Percentiles rank a stretch among this genome's conserved stretches.
These are phyloP conservation scores for Orthosia incerta DNA, from an alignment of 2,888 invertebrate genomes.

Conservation along the genomic window DNA sequence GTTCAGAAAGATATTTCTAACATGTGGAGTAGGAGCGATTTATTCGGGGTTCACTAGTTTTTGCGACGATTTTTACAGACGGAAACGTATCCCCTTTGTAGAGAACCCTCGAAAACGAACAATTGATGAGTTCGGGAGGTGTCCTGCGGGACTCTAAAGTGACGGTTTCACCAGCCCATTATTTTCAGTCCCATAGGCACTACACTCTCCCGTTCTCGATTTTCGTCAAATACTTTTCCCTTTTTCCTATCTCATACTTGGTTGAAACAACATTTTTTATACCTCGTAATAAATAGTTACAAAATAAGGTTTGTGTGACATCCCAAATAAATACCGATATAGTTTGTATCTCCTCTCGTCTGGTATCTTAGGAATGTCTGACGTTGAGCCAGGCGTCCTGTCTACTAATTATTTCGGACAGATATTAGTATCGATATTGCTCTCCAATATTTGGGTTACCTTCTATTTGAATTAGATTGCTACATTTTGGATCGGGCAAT, in stretches of 20 bases:
- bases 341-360: slow-evolving; percentile 8
- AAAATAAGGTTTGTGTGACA: slow-evolving; percentile 16
- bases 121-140: slow-evolving; percentile 57
- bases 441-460: slow-evolving; percentile 21
- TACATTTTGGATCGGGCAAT: slow-evolving; percentile 25
- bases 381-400: slow-evolving; percentile 13
- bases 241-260: slow-evolving; percentile 27
- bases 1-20: neutral
- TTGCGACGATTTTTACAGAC: slow-evolving; percentile 27
- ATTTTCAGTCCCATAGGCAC: slow-evolving; percentile 44
- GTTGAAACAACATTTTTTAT: slow-evolving; percentile 17
- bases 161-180: slow-evolving; percentile 46
- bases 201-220: slow-evolving; percentile 11
- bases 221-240: slow-evolving; percentile 32
- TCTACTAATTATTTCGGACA: slow-evolving; percentile 43
- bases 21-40: neutral
- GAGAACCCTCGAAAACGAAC: slow-evolving; percentile 32
- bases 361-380: slow-evolving; percentile 44
- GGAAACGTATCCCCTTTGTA: slow-evolving; percentile 20
- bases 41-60: slow-evolving; percentile 40
- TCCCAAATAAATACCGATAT: slow-evolving; percentile 25
- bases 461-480: slow-evolving; percentile 37
- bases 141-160: slow-evolving; percentile 47
- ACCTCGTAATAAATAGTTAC: slow-evolving; percentile 27
- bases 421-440: slow-evolving; percentile 42